Evolutionary conservation across 2,113 vertebrate species (phyloP), one percentile per base, ranked within the genome.

Genomic region (Anolis sagrei): DNA sequence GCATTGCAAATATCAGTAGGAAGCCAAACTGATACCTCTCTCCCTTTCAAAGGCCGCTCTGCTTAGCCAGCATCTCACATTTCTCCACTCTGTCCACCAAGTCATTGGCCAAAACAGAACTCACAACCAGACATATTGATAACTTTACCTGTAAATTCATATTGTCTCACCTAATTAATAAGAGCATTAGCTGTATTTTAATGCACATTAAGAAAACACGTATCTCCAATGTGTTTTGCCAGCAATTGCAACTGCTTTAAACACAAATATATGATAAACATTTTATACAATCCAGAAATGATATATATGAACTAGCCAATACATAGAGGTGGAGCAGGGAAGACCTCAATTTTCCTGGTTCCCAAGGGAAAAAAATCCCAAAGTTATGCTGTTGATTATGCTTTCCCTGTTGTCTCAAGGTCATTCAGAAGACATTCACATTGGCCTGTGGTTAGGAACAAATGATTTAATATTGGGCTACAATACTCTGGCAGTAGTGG

Each of bases 391-490:
- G 39, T 54, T 36, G 44, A 74, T 29, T 64, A 8, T 39, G 64
- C 64, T 74, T 68, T 36, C 61, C 70, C 29, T 74, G 81, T 77
- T 93, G 76, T 51, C 48, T 68, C 32, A 81, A 81, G 88, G 74
- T 89, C 90, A 82, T 49, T 82, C 0, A 0, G 76, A 90, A 91
- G 66, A 77, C 58, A 16, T 11, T 21, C 68, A 34, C 1, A 1
- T 6, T 4, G 0, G 62, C 2, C 0, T 85, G 72, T 8, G 25
- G 27, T n/a, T 88, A 79, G 79, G 62, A 90, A 90, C 5, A 75
- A 76, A 76, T 87, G 78, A 82, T 87, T 85, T 62, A 93, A 92
- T 62, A 75, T 11, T 82, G 44, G 29, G 34, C 79, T 27, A 64
- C 70, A 83, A 86, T 89, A 74, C 77, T 82, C 61, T 44, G 61